A percentile compares a stretch with the other conserved stretches of the same genome.
phyloP scores from a whole-genome alignment of 2,797 vertebrate species.

The Numenius phaeopus region DNA sequence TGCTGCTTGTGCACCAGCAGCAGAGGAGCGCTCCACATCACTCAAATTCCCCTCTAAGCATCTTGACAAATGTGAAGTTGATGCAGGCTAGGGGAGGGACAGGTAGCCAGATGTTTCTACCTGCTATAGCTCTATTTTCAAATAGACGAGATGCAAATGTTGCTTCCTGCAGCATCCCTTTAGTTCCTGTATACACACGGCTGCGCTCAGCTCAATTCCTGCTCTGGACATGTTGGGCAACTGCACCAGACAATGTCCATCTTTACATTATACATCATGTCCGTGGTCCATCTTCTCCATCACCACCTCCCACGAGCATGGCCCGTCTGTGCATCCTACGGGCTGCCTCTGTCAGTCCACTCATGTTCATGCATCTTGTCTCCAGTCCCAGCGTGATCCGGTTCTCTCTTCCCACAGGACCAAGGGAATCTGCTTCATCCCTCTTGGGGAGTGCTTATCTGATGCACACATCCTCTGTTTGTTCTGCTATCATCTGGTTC shows the following conservation, averaged over 20 bases:
- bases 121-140: background rate
- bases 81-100: background rate
- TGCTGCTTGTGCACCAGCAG: background rate
- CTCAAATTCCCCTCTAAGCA: background rate
- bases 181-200: rapidly evolving
- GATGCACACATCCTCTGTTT: background rate
- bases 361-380: background rate
- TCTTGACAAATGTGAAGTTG: rapidly evolving
- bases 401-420: background rate
- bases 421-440: background rate
- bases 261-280: rapidly evolving
- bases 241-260: background rate
- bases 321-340: background rate
- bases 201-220: background rate
- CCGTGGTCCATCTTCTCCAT: background rate
- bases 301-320: rapidly evolving
- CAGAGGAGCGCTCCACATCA: background rate
- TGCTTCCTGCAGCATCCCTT: background rate
- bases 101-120: background rate
- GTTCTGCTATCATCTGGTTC: background rate
- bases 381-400: background rate
- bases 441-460: background rate
- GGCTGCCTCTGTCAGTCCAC: background rate
- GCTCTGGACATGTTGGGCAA: background rate
- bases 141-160: background rate